Base-by-base conservation (phyloP, 2,888 invertebrate genomes). In the Agrochola lychnidis region DNA sequence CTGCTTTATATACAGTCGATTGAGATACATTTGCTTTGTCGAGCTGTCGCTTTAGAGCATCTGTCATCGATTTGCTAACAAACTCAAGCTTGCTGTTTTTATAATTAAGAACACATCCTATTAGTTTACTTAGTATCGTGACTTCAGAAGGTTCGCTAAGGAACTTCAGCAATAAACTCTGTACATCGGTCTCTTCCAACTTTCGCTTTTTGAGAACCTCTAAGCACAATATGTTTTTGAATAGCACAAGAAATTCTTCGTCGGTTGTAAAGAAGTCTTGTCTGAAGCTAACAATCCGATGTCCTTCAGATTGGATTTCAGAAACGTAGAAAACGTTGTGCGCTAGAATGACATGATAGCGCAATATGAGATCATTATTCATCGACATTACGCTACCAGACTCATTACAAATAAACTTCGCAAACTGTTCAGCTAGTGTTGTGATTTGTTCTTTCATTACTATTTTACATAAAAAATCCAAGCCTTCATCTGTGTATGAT, bases 341-440 rank as follows among this genome's bases (percentile, higher is more conserved):
- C 3, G 72, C 73, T 42, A 87, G 48, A 25, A 85, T 59, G 2
- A 80, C 78, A 36, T 87, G 86, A 40, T 84, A 87, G 19, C 25
- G 74, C 22, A 75, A 14, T 40, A 85, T 69, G 2, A 73, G 64
- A 16, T 85, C 82, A 66, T 85, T 76, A 22, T 75, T 74, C 80
- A 84, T 51, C 19, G 51, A 51, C 51, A 51, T 51, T 51, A 51
- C 19, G 51, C 19, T 51, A 51, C 19, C 19, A 51, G 51, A 19
- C 7, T 22, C 51, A 51, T 51, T 51, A 51, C 51, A 51, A 22
- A 51, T 51, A 51, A 51, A 51, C 7, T 51, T 51, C 7, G 51
- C 51, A 19, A 51, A 51, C 51, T 51, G 19, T 51, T 51, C n/a
- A 45, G 64, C 64, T 12, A 85, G 42, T 2, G 45, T 67, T 2